Conservation (phyloP, 2,888 invertebrate species). For the Melieria crassipennis region DNA sequence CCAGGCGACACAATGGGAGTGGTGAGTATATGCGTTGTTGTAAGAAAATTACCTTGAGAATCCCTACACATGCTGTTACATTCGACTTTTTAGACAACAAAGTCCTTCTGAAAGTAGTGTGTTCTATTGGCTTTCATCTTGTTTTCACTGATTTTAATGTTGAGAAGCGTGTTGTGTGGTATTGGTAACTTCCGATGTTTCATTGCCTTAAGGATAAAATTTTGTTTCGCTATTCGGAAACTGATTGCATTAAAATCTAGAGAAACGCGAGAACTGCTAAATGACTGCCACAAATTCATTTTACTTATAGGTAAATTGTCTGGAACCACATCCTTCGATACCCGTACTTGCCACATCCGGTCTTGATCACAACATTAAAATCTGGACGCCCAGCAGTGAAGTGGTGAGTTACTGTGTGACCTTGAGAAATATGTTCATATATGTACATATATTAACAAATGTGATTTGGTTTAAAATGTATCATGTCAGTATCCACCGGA, state of each 20-base stretch:
- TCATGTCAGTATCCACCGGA: slow-evolving; percentile 51
- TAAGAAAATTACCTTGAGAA: neutral
- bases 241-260: neutral
- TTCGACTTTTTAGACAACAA: too few relatives aligned
- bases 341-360: slow-evolving; percentile 90
- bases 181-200: too few relatives aligned
- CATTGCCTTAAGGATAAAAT: too few relatives aligned
- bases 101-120: too few relatives aligned
- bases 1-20: slow-evolving; percentile 84
- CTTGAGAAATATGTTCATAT: neutral
- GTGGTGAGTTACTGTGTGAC: slow-evolving; percentile 42
- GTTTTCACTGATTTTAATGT: too few relatives aligned
- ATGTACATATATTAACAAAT: neutral
- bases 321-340: slow-evolving; percentile 89
- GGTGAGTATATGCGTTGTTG: slow-evolving; percentile 66
- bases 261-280: neutral
- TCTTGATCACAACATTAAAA: slow-evolving; percentile 89
- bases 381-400: slow-evolving; percentile 79
- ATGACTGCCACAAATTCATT: neutral
- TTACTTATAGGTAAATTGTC: slow-evolving; percentile 72
- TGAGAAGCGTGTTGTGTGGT: too few relatives aligned
- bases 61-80: neutral
- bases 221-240: too few relatives aligned
- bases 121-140: too few relatives aligned
- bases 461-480: neutral